A percentile compares a stretch with the other conserved stretches of the same genome.
These are phyloP conservation scores for Melanaphis sacchari DNA, from an alignment of 1,140 invertebrate species.

Conservation along the genomic window DNA sequence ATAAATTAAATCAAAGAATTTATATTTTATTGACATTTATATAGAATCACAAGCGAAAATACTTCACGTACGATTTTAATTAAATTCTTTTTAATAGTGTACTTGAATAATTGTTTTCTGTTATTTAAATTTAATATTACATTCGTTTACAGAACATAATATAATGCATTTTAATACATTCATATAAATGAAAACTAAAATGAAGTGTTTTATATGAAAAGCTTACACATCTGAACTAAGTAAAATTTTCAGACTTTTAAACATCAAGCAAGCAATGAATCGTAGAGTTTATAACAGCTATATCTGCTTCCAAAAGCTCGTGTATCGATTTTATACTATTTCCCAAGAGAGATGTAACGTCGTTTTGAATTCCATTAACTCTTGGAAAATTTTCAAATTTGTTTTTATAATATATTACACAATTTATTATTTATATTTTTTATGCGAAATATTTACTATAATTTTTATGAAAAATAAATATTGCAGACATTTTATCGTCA, in stretches of 20 bases:
- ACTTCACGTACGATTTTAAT: neutral
- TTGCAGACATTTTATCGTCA: neutral
- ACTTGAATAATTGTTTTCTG: neutral
- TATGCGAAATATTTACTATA: neutral
- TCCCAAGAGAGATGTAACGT: constrained; percentile 38
- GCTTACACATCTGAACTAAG: neutral
- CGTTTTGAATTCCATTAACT: constrained; percentile 47
- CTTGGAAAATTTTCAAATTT: constrained; percentile 14
- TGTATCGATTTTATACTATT: constrained; percentile 52
- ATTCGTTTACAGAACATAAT: neutral
- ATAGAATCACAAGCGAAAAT: neutral
- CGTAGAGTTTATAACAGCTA: neutral
- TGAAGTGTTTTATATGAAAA: neutral
- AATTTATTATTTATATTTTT: constrained; percentile 16
- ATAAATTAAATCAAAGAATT: neutral
- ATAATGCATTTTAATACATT: neutral
- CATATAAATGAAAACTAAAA: neutral
- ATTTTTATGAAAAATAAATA: neutral
- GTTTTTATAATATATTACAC: neutral
- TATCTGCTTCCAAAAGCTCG: neutral
- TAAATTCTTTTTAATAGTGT: neutral
- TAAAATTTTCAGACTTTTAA: neutral
- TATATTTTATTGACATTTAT: neutral
- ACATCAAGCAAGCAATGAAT: neutral
- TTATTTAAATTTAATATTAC: neutral